Evolutionary conservation across 2,113 vertebrate genomes (phyloP).

Genomic region (Chloebia gouldiae): DNA sequence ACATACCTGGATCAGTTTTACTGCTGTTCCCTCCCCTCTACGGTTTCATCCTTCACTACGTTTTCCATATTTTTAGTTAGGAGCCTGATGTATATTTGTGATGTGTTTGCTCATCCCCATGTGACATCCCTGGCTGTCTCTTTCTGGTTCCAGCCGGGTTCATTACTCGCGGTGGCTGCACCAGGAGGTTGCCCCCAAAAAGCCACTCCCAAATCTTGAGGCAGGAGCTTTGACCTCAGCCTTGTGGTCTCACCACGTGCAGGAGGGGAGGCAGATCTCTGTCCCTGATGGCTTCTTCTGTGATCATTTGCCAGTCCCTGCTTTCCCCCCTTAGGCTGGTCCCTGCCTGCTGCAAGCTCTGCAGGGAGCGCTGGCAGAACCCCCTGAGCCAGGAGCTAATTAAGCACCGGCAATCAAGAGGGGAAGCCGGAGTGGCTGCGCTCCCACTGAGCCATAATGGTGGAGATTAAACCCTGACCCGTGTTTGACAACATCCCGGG

Average conservation of each 20-base stretch:
- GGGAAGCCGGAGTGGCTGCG: not conserved
- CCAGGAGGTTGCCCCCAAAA: not conserved
- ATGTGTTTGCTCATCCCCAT: not conserved
- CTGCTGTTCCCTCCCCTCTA: not conserved
- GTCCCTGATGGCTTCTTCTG: not conserved
- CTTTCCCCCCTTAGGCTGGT: fast-evolving
- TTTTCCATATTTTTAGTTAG: conserved; percentile 20
- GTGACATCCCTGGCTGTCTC: not conserved
- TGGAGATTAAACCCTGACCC: conserved; percentile 55
- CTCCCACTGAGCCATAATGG: not conserved
- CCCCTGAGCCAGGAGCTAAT: conserved; percentile 34
- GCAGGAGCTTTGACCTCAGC: not conserved
- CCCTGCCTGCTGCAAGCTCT: not conserved
- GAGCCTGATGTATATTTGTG: not conserved
- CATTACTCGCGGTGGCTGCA: conserved; percentile 8
- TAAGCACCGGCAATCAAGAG: conserved; percentile 55
- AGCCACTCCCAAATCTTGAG: not conserved
- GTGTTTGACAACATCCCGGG: conserved; percentile 13
- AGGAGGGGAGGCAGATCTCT: not conserved
- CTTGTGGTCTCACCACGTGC: fast-evolving
- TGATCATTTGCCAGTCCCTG: not conserved
- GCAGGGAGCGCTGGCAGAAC: not conserved
- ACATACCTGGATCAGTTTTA: conserved; percentile 21
- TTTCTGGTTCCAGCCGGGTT: not conserved
- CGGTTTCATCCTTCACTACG: conserved; percentile 11